These are phyloP conservation scores for Pipra filicauda DNA, from an alignment of 2,113 vertebrate genomes.

Conservation along the genomic window DNA sequence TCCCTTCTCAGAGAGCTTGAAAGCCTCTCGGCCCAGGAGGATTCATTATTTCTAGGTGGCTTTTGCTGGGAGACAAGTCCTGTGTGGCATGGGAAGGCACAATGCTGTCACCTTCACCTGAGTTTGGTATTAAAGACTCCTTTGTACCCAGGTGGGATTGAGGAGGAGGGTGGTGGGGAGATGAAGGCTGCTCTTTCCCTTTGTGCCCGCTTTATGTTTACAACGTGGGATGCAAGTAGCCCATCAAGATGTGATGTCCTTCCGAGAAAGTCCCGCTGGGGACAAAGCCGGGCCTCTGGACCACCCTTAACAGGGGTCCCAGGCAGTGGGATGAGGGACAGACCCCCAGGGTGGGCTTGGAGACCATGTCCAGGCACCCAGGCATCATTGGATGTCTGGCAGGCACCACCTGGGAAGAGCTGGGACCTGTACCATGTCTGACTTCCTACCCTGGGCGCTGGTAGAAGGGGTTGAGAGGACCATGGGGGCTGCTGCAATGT, in stretches of 20 bases:
- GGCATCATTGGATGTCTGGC: not conserved
- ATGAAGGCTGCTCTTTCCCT: not conserved
- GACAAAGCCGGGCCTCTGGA: not conserved
- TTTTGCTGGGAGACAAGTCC: constrained; percentile 57
- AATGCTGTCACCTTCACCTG: not conserved
- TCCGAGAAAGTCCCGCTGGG: not conserved
- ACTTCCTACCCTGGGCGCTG: not conserved
- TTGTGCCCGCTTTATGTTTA: not conserved
- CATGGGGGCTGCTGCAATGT: fast-evolving
- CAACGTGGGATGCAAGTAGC: not conserved
- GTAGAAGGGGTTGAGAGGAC: not conserved
- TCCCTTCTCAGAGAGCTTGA: constrained; percentile 58
- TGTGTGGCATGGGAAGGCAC: constrained; percentile 8
- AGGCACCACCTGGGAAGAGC: not conserved
- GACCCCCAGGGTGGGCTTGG: not conserved
- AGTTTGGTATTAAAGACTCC: constrained; percentile 17
- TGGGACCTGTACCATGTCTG: not conserved
- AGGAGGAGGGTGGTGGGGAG: not conserved
- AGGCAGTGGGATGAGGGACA: not conserved
- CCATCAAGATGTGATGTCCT: not conserved
- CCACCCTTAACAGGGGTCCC: not conserved
- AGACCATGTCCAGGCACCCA: not conserved
- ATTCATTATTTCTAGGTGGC: constrained; percentile 63
- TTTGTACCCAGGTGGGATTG: not conserved
- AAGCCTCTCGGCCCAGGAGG: constrained; percentile 52